Base-by-base conservation (phyloP, 2,888 invertebrate species). In the Tridacna gigas region DNA sequence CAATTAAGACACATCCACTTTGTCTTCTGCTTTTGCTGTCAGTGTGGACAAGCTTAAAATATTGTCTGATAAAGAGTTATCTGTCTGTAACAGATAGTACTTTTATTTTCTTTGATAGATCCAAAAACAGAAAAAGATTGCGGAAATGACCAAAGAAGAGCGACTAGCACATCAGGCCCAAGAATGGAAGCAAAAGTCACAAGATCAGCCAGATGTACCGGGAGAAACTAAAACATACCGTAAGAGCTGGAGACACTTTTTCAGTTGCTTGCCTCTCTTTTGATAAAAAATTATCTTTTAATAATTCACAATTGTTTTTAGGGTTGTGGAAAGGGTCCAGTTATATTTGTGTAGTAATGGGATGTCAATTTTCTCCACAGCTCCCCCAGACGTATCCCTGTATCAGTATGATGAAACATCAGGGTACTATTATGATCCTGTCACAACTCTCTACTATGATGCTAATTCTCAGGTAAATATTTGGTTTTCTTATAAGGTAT, bases 391-490 rank as follows among this genome's bases (percentile, higher is more conserved):
- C 96, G 97, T 97, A 15, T 97, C 97, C 74, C 97, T 97, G 60
- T 99, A 98, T 94, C 97, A 98, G 93, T 99, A 97, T 93, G 99
- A 99, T 94, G 98, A 98, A 94, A 96, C 97, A 0, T 98, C 98
- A 5, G 99, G 99, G 0, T 99, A 98, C 94, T 99, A 99, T 94
- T 99, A 98, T 94, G 99, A 99, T 95, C 97, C 98, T 0, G 95
- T 96, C 0, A 99, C 99, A 0, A 98, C 98, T 0, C 96, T 99
- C 22, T 99, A 99, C 95, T 99, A 99, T 94, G 99, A 99, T 95
- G 97, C 98, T 0, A 97, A 97, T 91, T 98, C 99, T 3, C 98
- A 94, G 93, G 95, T 95, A 74, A 26, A 18, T 26, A 25, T 3
- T 26, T 37, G 37, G 2, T 37, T 7, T 37, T n/a, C n/a, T n/a